A percentile compares a stretch with the other conserved stretches of the same genome.
phyloP scores from a whole-genome alignment of 2,888 invertebrate species.

The Anodontia alba region DNA sequence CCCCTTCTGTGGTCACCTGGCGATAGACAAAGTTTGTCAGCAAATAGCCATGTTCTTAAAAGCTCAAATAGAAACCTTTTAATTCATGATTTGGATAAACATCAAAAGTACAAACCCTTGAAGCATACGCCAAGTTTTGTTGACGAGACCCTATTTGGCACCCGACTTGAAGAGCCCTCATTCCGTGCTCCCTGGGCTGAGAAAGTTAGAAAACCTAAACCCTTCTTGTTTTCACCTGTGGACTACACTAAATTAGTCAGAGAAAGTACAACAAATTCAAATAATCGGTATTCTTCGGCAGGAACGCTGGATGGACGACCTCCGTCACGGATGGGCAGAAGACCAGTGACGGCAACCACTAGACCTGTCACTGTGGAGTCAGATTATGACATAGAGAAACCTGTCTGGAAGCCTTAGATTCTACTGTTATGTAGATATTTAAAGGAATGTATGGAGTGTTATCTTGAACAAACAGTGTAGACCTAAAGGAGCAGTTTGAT shows the following conservation, averaged over 20 bases:
- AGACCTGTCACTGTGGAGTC: slow-evolving; percentile 63
- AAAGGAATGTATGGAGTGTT: too few species aligned
- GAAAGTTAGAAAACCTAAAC: slow-evolving; percentile 60
- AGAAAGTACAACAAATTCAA: slow-evolving; percentile 36
- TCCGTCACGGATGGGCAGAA: slow-evolving; percentile 66
- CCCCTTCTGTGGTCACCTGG: slow-evolving; percentile 75
- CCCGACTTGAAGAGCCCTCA: slow-evolving; percentile 69
- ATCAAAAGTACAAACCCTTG: slow-evolving; percentile 65
- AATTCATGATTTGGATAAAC: slow-evolving; percentile 38
- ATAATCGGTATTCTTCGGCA: slow-evolving; percentile 44
- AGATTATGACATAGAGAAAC: slow-evolving; percentile 43
- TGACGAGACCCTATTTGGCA: slow-evolving; percentile 80
- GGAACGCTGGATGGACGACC: slow-evolving; percentile 67
- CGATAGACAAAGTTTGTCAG: slow-evolving; percentile 46
- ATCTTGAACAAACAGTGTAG: too few species aligned
- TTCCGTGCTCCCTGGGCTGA: slow-evolving; percentile 81
- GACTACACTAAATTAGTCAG: slow-evolving; percentile 55
- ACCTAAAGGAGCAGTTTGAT: too few species aligned
- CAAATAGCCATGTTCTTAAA: slow-evolving; percentile 29
- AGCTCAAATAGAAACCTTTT: slow-evolving; percentile 27
- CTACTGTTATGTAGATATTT: too few species aligned
- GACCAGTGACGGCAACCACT: slow-evolving; percentile 62
- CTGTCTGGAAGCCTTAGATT: slow-evolving; percentile 54
- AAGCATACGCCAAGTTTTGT: slow-evolving; percentile 77
- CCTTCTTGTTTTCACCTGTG: slow-evolving; percentile 58